These are phyloP conservation scores for Diabrotica balteata DNA, from an alignment of 2,888 invertebrate species.

Conservation along the genomic window DNA sequence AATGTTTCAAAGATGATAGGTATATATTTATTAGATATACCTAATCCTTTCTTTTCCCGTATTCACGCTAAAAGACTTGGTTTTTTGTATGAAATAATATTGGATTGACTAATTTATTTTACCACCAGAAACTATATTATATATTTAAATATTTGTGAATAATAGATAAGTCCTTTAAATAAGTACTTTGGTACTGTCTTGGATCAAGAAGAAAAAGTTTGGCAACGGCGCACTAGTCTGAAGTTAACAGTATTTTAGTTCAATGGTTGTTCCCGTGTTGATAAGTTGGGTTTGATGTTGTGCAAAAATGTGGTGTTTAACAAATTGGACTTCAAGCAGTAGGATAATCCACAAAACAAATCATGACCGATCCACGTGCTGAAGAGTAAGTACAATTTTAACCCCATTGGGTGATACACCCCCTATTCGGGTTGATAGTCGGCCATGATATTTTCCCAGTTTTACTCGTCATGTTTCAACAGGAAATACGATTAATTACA, in stretches of 20 bases:
- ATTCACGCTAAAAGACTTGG: no score
- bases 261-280: constrained; percentile 59
- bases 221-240: constrained; percentile 45
- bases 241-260: constrained; percentile 56
- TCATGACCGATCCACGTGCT: constrained; percentile 86
- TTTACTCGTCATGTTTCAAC: constrained; percentile 38
- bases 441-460: constrained; percentile 51
- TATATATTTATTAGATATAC: no score
- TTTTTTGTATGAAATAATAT: no score
- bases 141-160: no score
- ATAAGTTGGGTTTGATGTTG: constrained; percentile 60
- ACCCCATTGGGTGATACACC: constrained; percentile 39
- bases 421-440: constrained; percentile 41
- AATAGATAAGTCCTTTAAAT: no score
- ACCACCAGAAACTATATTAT: no score
- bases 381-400: constrained; percentile 77
- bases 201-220: not conserved
- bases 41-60: no score
- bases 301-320: constrained; percentile 60
- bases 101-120: no score
- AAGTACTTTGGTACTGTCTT: no score
- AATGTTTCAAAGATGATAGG: no score
- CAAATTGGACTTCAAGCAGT: constrained; percentile 76
- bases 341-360: constrained; percentile 84
- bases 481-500: constrained; percentile 40